A percentile compares a stretch with the other conserved stretches of the same genome.
Conservation (phyloP, 2,113 vertebrate genomes). For the Gymnobelideus leadbeateri region DNA sequence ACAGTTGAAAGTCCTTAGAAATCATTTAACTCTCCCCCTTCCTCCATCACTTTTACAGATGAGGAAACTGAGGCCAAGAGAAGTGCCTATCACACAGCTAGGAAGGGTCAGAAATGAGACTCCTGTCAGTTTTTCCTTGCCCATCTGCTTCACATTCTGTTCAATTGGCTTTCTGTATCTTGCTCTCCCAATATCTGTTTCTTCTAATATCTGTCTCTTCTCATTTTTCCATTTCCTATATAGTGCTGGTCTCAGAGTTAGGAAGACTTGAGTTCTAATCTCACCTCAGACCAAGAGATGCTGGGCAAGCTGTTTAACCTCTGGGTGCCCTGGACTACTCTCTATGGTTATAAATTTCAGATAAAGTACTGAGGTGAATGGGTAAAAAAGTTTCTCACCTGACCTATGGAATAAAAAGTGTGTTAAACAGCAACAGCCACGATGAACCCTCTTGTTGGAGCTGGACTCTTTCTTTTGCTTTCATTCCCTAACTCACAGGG, state of each 20-base stretch:
- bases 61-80: background rate
- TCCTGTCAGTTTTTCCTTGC: background rate
- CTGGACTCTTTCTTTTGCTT: background rate
- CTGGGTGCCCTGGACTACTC: background rate
- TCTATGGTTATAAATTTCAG: background rate
- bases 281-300: background rate
- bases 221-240: background rate
- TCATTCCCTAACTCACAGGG: background rate
- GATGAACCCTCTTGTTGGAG: background rate
- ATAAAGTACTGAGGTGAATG: background rate
- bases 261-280: background rate
- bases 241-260: background rate
- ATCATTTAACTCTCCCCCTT: background rate
- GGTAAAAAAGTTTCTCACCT: background rate
- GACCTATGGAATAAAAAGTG: background rate
- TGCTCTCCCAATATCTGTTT: background rate
- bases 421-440: background rate
- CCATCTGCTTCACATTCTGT: background rate
- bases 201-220: background rate
- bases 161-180: background rate
- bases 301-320: background rate
- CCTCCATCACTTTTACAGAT: background rate
- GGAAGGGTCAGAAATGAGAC: background rate
- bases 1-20: background rate
- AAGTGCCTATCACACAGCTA: background rate